Evolutionary conservation across 2,113 vertebrate genomes (phyloP).

Genomic region (Ginglymostoma cirratum): DNA sequence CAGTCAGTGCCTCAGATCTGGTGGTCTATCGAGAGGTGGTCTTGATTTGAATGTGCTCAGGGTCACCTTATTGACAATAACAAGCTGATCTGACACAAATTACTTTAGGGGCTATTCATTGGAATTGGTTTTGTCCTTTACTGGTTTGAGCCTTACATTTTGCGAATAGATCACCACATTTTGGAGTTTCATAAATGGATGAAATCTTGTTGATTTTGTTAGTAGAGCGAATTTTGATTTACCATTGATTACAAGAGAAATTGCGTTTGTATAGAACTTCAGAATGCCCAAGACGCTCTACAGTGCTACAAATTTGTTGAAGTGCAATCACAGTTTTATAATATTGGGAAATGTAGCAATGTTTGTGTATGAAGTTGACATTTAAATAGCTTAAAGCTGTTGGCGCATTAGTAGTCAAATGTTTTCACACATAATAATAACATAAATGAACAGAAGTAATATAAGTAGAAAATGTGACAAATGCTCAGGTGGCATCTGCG

Average conservation of each 20-base stretch:
- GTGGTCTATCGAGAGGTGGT: not conserved
- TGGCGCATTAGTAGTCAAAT: not conserved
- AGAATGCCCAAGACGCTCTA: not conserved
- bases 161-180: not conserved
- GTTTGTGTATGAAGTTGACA: not conserved
- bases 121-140: not conserved
- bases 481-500: not conserved
- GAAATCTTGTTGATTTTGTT: not conserved
- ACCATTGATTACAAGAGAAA: not conserved
- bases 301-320: not conserved
- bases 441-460: not conserved
- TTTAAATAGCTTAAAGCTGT: not conserved
- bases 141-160: not conserved
- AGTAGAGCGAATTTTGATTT: not conserved
- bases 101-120: not conserved
- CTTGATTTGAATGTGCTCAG: not conserved
- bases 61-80: not conserved
- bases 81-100: not conserved
- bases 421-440: not conserved
- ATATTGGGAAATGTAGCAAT: not conserved
- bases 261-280: not conserved
- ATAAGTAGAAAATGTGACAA: not conserved
- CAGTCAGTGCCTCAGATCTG: not conserved
- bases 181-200: not conserved
- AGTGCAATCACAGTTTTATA: not conserved